Evolutionary conservation across 2,888 invertebrate genomes (phyloP).

Genomic region (Orthosia cruda): DNA sequence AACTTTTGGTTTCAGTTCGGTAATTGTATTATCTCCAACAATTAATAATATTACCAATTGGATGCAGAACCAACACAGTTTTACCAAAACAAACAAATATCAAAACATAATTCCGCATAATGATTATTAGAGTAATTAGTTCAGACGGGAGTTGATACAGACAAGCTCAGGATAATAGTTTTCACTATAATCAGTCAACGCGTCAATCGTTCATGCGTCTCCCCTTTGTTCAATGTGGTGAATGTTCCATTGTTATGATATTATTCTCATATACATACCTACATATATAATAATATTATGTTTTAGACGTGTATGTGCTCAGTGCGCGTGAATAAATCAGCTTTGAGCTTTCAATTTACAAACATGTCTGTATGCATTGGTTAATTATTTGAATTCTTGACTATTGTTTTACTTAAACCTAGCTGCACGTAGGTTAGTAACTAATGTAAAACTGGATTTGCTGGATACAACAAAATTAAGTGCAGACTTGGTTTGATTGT

Average conservation of each 20-base stretch:
- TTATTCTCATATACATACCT: neutral
- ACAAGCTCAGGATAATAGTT: slow-evolving; percentile 47
- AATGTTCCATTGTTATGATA: slow-evolving; percentile 51
- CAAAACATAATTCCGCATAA: slow-evolving; percentile 11
- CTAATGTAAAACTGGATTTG: no score
- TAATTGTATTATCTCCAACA: neutral
- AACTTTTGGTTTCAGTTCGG: neutral
- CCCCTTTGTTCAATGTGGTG: slow-evolving; percentile 62
- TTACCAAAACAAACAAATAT: neutral
- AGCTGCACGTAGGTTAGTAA: no score
- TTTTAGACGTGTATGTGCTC: slow-evolving; percentile 16
- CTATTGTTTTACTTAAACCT: neutral
- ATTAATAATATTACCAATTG: neutral
- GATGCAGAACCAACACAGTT: no score
- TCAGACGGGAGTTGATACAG: neutral
- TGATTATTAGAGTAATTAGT: slow-evolving; percentile 16
- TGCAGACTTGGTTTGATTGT: no score
- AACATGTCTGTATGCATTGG: neutral
- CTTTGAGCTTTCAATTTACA: slow-evolving; percentile 34
- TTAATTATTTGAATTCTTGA: slow-evolving; percentile 17
- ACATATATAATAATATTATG: neutral
- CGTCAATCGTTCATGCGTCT: slow-evolving; percentile 71
- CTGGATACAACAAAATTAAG: no score
- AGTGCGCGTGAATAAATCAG: slow-evolving; percentile 33
- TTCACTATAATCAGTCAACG: slow-evolving; percentile 76